Evolutionary conservation across 23 tunicate species (phyloP).

Genomic region (Styela clava): DNA sequence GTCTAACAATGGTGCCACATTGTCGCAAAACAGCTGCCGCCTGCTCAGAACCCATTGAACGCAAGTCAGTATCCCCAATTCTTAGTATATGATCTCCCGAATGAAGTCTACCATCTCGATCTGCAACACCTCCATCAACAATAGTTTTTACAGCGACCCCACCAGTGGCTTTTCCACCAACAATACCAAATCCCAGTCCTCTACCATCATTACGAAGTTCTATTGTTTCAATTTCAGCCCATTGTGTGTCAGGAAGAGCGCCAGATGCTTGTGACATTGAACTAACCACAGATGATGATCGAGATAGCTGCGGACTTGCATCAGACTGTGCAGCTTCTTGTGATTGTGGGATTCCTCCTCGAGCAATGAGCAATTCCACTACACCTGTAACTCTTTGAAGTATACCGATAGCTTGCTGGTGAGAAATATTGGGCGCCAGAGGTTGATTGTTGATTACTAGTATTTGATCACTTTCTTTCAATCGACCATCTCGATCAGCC

Average conservation of each 20-base stretch:
- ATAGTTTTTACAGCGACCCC: conserved; percentile 92
- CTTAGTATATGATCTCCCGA: conserved; percentile 90
- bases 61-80: conserved; percentile 82
- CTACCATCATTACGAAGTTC: conserved; percentile 74
- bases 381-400: conserved; percentile 66
- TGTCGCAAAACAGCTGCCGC: conserved; percentile 82
- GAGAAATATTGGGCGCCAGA: conserved; percentile 76
- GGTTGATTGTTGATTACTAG: conserved; percentile 83
- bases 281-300: conserved; percentile 74
- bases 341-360: conserved; percentile 82
- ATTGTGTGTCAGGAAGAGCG: conserved; percentile 55
- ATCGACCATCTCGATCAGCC: conserved; percentile 80
- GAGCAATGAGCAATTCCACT: conserved; percentile 70
- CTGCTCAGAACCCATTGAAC: conserved; percentile 75
- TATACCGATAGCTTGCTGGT: conserved; percentile 77
- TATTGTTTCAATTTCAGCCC: conserved; percentile 89
- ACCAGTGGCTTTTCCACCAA: conserved; percentile 84
- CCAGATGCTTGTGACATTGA: conserved; percentile 69
- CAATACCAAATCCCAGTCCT: conserved; percentile 93
- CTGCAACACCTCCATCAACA: conserved; percentile 80
- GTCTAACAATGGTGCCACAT: conserved; percentile 72
- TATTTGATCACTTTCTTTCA: conserved; percentile 92
- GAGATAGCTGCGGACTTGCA: conserved; percentile 45
- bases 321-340: conserved; percentile 19
- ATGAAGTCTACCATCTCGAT: conserved; percentile 67